Evolutionary conservation across 2,888 invertebrate genomes (phyloP).

Genomic region (Lasioglossum figueresi): DNA sequence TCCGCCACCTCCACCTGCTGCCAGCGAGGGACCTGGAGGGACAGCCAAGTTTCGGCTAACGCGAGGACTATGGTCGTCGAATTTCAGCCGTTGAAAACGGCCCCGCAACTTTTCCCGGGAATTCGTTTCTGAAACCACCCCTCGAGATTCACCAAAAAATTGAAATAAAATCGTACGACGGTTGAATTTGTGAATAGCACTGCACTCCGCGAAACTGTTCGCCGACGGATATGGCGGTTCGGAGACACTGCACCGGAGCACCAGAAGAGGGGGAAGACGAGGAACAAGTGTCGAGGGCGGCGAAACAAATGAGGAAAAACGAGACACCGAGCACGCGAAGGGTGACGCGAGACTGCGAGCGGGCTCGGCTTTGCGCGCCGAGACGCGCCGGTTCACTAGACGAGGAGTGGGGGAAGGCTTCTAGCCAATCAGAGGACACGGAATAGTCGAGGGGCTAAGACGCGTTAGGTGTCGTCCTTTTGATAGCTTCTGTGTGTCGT

Average conservation of each 20-base stretch:
- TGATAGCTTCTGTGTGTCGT: constrained; percentile 17
- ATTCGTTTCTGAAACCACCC: not conserved
- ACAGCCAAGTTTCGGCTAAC: constrained; percentile 70
- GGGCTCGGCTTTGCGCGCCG: constrained; percentile 36
- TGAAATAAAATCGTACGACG: not conserved
- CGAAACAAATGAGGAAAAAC: constrained; percentile 19
- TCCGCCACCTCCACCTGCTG: constrained; percentile 34
- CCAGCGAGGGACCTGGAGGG: constrained; percentile 32
- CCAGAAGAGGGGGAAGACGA: not conserved
- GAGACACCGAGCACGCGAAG: constrained; percentile 50
- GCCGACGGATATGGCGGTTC: not conserved
- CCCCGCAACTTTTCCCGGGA: constrained; percentile 67
- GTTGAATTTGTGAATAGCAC: not conserved
- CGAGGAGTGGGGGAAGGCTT: constrained; percentile 20
- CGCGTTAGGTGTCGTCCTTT: constrained; percentile 26
- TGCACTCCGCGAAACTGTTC: not conserved
- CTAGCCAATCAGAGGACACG: constrained; percentile 47
- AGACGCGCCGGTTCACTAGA: constrained; percentile 41
- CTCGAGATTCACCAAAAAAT: constrained; percentile 4
- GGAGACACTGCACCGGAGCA: not conserved
- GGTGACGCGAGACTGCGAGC: constrained; percentile 66
- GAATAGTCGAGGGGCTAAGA: constrained; percentile 23
- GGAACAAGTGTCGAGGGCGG: not conserved
- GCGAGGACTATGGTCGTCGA: constrained; percentile 74
- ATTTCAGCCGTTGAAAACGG: constrained; percentile 70